phyloP scores from a whole-genome alignment of 2,113 vertebrate genomes.

The Cynopterus brachyotis region DNA sequence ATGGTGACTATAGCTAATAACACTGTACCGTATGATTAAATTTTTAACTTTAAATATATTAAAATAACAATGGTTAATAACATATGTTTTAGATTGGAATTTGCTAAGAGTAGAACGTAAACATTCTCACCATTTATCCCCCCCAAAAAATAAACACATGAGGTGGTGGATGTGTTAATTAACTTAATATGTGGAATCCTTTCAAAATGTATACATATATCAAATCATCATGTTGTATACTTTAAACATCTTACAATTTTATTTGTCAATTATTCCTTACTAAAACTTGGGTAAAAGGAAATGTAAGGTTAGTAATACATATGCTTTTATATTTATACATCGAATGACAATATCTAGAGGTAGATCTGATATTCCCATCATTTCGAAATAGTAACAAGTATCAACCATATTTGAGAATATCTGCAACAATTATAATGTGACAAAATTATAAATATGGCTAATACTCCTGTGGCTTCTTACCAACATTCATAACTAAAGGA shows the following conservation, averaged over 20 bases:
- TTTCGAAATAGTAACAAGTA: neutral
- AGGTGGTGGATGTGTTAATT: neutral
- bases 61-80: too few species aligned
- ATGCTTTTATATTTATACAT: neutral
- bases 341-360: neutral
- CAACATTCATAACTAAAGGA: neutral
- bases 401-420: neutral
- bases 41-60: too few species aligned
- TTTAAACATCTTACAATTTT: neutral
- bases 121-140: neutral
- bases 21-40: neutral
- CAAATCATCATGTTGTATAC: neutral
- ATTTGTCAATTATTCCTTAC: neutral
- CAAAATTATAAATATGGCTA: neutral
- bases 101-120: neutral
- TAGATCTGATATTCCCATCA: neutral
- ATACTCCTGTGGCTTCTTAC: neutral
- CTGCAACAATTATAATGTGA: neutral
- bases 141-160: neutral
- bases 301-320: too few species aligned
- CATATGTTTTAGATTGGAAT: neutral
- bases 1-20: neutral
- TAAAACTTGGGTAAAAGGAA: too few species aligned
- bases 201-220: neutral
- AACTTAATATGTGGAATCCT: neutral